Evolutionary conservation across 2,113 vertebrate genomes (phyloP).

Genomic region (Gymnocephalus cernua): DNA sequence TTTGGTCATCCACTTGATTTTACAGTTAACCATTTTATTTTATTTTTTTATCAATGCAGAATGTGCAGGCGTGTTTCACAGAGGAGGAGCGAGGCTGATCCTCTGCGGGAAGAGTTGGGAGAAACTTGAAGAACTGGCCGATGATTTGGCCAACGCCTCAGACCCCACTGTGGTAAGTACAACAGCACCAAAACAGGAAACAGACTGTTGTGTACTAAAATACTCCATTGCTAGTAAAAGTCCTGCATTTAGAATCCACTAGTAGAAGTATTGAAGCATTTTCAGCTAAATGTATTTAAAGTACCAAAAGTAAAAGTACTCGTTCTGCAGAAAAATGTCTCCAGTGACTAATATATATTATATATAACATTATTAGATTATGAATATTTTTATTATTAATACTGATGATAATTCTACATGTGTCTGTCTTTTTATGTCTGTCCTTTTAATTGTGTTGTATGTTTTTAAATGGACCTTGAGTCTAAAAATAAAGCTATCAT

Average conservation of each 20-base stretch:
- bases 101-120: constrained; percentile 94
- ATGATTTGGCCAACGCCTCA: constrained; percentile 86
- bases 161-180: constrained; percentile 89
- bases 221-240: not conserved
- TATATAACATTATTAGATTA: not conserved
- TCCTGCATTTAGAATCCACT: not conserved
- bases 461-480: too few relatives aligned
- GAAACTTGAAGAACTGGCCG: constrained; percentile 87
- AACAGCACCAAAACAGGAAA: not conserved
- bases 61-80: constrained; percentile 91
- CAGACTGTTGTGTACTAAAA: not conserved
- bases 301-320: not conserved
- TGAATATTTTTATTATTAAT: not conserved
- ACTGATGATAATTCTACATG: not conserved
- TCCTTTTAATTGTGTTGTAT: too few relatives aligned
- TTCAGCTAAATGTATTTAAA: too few relatives aligned
- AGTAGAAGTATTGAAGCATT: not conserved
- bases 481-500: too few relatives aligned
- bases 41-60: constrained; percentile 78
- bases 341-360: not conserved
- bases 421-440: too few relatives aligned
- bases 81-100: constrained; percentile 90
- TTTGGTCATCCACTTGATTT: not conserved
- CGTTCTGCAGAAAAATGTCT: not conserved
- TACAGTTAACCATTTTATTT: not conserved